A percentile compares a stretch with the other conserved stretches of the same genome.
Conservation (phyloP, 2,888 invertebrate species). For the Stenoptilia bipunctidactyla region DNA sequence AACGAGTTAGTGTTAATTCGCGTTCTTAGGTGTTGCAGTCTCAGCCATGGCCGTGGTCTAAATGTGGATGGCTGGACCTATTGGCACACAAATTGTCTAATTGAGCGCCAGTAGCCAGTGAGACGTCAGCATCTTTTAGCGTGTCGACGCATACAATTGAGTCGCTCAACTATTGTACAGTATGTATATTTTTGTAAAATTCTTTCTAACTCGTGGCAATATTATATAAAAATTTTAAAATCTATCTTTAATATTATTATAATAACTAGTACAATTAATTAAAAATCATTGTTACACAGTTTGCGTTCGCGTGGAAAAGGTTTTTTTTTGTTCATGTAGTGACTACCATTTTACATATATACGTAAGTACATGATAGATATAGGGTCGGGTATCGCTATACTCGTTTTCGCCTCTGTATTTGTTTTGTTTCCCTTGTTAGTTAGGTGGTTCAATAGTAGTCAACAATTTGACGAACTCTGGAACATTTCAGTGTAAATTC, state of each 20-base stretch:
- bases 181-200: constrained; percentile 70
- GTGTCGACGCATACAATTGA: constrained; percentile 21
- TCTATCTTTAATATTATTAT: constrained; percentile 50
- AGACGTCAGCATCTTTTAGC: too few relatives aligned
- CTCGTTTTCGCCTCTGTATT: not conserved
- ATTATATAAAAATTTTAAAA: constrained; percentile 51
- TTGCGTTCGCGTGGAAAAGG: constrained; percentile 4
- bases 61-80: too few relatives aligned
- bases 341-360: constrained; percentile 2
- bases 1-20: constrained; percentile 59
- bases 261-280: constrained; percentile 62
- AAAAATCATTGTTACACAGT: not conserved
- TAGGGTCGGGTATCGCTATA: not conserved
- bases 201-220: constrained; percentile 64
- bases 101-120: too few relatives aligned
- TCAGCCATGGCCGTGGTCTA: too few relatives aligned
- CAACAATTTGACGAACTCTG: not conserved
- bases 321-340: constrained; percentile 16
- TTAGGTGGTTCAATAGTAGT: not conserved
- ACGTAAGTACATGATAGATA: constrained; percentile 4
- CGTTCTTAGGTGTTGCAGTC: not conserved
- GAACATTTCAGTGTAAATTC: not conserved
- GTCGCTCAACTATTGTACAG: constrained; percentile 64
- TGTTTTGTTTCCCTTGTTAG: not conserved
- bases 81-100: too few relatives aligned